Evolutionary conservation across 2,888 invertebrate species (phyloP), one percentile per base, ranked within the genome.

Genomic region (Dusona sp.): DNA sequence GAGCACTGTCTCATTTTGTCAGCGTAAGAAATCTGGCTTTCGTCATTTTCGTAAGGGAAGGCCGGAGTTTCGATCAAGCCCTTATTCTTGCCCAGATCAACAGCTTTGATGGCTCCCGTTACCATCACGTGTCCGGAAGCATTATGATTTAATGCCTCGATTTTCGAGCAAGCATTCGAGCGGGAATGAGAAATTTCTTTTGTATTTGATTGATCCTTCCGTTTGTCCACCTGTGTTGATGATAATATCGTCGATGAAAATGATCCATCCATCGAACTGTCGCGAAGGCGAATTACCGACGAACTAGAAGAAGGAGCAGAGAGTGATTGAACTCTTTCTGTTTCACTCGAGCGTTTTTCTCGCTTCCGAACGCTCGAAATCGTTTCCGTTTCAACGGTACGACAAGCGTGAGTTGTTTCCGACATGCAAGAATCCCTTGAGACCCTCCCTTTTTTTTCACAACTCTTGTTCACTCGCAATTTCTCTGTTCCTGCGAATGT

Each of bases 391-490:
- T 65, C 42, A 3, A 2, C 22, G 72, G 36, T 19, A 74, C 57
- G 61, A 84, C 38, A 51, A 75, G 19, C 19, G 48, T 57, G 81
- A 65, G 57, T 25, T 61, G 6, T 61, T 85, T 85, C 61, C 85
- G 29, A 54, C 25, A 29, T 16, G n/a, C 65, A n/a, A 3, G 73
- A 78, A 73, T 82, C 51, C 19, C 42, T 73, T 22, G 42, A 54
- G 45, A 51, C 19, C 61, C 13, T 29, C 13, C 3, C 85, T 85
- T 78, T 57, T 51, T 42, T 51, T 29, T 29, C 7, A 29, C 7
- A 16, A 68, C 22, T 13, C 13, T 67, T 29, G 38, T 54, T 82
- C 54, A 16, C 42, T 8, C 11, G 65, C 13, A 68, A 38, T 11
- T 79, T 70, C 8, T 72, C 61, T 48, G 9, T 13, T 16, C 22